These are phyloP conservation scores for Copidosoma floridanum DNA, from an alignment of 1,140 invertebrate species.

Conservation along the genomic window DNA sequence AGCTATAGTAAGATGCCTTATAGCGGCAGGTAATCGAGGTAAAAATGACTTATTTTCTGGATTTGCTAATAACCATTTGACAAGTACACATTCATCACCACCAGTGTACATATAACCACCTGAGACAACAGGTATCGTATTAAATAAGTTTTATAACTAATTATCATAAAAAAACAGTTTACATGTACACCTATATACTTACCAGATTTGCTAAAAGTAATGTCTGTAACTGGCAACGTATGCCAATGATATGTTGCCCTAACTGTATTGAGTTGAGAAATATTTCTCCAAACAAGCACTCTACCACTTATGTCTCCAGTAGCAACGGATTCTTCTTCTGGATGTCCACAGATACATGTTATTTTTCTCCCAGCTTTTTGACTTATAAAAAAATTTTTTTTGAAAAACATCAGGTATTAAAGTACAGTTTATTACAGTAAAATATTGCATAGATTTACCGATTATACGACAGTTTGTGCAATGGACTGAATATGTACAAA, in stretches of 20 bases:
- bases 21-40: conserved; percentile 71
- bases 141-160: conserved; percentile 9
- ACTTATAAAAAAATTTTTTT: conserved; percentile 37
- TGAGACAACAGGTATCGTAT: conserved; percentile 34
- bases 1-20: conserved; percentile 67
- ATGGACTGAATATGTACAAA: conserved; percentile 44
- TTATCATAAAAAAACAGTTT: background rate
- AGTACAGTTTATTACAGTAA: too few species aligned
- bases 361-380: conserved; percentile 56
- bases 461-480: conserved; percentile 37
- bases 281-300: conserved; percentile 66
- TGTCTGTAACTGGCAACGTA: conserved; percentile 67
- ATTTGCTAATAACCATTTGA: conserved; percentile 71
- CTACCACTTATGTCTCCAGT: conserved; percentile 70
- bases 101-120: conserved; percentile 72
- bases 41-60: conserved; percentile 63
- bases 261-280: conserved; percentile 46
- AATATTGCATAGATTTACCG: conserved; percentile 30
- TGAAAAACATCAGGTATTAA: background rate
- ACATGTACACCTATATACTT: conserved; percentile 31
- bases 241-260: conserved; percentile 77
- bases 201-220: conserved; percentile 71
- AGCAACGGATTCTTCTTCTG: conserved; percentile 65
- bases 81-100: conserved; percentile 75
- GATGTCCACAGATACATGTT: conserved; percentile 71